Percentiles rank a stretch among this genome's conserved stretches.
These are phyloP conservation scores for Epizoanthus stellaris DNA, from an alignment of 92 coral and sea anemone species.

Conservation along the genomic window DNA sequence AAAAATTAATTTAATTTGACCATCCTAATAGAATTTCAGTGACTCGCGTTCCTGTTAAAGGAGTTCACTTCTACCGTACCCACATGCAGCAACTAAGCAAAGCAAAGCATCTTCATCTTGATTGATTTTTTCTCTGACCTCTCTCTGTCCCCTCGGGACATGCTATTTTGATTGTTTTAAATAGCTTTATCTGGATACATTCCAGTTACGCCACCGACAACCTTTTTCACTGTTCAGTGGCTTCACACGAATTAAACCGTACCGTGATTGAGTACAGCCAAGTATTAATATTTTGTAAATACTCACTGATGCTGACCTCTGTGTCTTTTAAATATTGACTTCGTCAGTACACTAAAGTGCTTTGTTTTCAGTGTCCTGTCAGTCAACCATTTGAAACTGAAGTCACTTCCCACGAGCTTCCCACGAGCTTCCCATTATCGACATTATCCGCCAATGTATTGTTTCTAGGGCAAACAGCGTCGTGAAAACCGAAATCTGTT, in stretches of 20 bases:
- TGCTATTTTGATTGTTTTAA: no score
- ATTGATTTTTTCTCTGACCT: no score
- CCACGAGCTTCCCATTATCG: not conserved
- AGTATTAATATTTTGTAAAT: not conserved
- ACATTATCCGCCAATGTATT: no score
- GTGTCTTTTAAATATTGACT: not conserved
- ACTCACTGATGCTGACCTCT: slow-evolving; percentile 1
- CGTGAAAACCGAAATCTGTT: not conserved
- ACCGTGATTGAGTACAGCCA: slow-evolving; percentile 6
- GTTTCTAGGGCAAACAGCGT: not conserved
- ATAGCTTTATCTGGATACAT: no score
- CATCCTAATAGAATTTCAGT: no score
- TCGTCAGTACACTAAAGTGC: not conserved
- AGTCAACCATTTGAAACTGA: not conserved
- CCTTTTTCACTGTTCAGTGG: not conserved
- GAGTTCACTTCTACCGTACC: no score
- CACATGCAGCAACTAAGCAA: no score
- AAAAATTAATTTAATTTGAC: no score
- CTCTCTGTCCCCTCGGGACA: no score
- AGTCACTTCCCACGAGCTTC: not conserved
- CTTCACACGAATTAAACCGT: slow-evolving; percentile 13
- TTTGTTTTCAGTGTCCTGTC: not conserved
- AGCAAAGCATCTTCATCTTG: no score
- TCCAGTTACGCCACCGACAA: not conserved
- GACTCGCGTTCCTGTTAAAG: no score